Percentiles rank a stretch among this genome's conserved stretches.
Conservation (phyloP, 1,140 invertebrate genomes). For the Eurosta solidaginis region DNA sequence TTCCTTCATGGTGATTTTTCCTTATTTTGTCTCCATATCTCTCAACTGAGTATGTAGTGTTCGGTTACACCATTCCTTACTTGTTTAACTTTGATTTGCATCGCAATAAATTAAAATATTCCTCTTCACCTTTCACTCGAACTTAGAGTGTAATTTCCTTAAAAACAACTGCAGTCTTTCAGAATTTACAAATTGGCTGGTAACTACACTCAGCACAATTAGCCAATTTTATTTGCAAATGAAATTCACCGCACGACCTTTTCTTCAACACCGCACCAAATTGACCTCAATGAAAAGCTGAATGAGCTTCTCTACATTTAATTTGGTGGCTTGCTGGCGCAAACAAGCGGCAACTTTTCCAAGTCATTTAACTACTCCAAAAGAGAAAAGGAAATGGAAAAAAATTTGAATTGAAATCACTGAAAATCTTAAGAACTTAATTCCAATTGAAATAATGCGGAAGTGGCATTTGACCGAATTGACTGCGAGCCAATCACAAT, state of each 20-base stretch:
- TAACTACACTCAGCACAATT: not conserved
- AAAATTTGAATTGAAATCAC: not conserved
- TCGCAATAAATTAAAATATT: not conserved
- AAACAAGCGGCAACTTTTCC: not conserved
- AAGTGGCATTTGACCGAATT: conserved; percentile 15
- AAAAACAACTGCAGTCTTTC: not conserved
- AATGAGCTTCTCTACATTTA: not conserved
- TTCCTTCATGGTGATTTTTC: no score
- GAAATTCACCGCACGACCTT: not conserved
- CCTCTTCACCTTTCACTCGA: not conserved
- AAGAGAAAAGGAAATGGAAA: not conserved
- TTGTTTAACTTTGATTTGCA: not conserved
- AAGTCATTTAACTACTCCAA: not conserved
- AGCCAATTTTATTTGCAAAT: conserved; percentile 21
- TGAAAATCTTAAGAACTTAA: not conserved
- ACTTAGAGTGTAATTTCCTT: not conserved
- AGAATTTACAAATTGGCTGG: no score
- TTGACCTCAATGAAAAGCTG: not conserved
- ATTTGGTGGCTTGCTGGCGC: not conserved
- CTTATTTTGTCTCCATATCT: no score
- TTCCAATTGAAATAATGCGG: not conserved
- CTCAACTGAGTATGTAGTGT: no score
- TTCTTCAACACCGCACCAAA: not conserved
- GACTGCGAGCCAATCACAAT: not conserved
- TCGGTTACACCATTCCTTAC: not conserved